These are phyloP conservation scores for Hartigia nigra DNA, from an alignment of 2,888 invertebrate genomes.

Conservation along the genomic window DNA sequence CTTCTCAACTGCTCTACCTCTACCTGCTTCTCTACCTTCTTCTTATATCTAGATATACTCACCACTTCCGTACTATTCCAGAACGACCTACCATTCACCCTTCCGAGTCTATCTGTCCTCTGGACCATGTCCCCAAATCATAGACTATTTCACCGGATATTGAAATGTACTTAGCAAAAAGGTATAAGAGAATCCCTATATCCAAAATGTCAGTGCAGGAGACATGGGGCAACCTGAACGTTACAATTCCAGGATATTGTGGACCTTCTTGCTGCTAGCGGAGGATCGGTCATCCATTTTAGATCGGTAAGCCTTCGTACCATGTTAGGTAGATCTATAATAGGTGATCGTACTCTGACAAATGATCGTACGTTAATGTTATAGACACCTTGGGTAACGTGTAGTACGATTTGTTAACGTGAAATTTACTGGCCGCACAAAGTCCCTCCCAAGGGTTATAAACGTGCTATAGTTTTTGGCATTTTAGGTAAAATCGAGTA, in stretches of 20 bases:
- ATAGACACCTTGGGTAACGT: neutral
- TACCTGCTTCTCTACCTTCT: neutral
- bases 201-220: constrained; percentile 17
- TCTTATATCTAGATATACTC: neutral
- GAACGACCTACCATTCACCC: constrained; percentile 30
- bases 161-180: constrained; percentile 54
- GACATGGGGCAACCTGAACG: neutral
- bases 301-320: constrained; percentile 33
- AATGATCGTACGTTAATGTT: neutral
- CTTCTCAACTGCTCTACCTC: constrained; percentile 19
- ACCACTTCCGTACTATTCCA: neutral
- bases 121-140: constrained; percentile 15
- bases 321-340: neutral
- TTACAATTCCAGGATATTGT: neutral
- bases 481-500: neutral
- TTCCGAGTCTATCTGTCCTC: constrained; percentile 31
- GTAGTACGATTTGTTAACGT: neutral
- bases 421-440: neutral
- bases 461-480: neutral
- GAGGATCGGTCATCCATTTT: constrained; percentile 40
- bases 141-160: constrained; percentile 44
- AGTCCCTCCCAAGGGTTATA: neutral
- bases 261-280: constrained; percentile 16
- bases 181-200: constrained; percentile 22
- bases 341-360: neutral